Percentiles rank a stretch among this genome's conserved stretches.
These are phyloP conservation scores for Rallus crepitans DNA, from an alignment of 2,797 vertebrate genomes.

Conservation along the genomic window DNA sequence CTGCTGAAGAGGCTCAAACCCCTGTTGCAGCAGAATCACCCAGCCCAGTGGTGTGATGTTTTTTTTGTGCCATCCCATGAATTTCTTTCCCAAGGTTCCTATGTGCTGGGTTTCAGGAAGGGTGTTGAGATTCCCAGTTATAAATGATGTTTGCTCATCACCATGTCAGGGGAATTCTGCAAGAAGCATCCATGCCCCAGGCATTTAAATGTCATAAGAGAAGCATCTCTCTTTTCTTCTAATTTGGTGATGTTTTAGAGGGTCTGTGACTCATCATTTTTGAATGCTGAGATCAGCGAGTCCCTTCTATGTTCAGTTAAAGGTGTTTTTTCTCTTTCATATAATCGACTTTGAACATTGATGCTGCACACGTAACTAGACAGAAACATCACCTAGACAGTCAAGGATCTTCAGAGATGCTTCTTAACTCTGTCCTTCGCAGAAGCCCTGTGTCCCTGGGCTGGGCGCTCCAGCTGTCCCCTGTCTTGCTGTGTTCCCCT, in stretches of 20 bases:
- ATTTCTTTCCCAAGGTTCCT: background rate
- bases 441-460: background rate
- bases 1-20: background rate
- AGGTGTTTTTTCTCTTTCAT: background rate
- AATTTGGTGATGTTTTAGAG: background rate
- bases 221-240: background rate
- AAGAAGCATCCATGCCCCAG: background rate
- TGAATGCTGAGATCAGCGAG: background rate
- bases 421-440: background rate
- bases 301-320: background rate
- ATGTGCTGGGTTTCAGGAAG: background rate
- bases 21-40: background rate
- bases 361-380: accelerated
- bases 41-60: accelerated
- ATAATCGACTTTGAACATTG: background rate
- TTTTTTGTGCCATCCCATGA: background rate
- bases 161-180: background rate
- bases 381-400: background rate
- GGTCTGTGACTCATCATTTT: background rate
- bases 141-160: background rate
- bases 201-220: accelerated
- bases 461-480: background rate
- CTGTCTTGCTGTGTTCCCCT: background rate
- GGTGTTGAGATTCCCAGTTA: background rate
- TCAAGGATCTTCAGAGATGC: background rate